Base-by-base conservation (phyloP, 2,888 invertebrate species). In the Myopa tessellatipennis region DNA sequence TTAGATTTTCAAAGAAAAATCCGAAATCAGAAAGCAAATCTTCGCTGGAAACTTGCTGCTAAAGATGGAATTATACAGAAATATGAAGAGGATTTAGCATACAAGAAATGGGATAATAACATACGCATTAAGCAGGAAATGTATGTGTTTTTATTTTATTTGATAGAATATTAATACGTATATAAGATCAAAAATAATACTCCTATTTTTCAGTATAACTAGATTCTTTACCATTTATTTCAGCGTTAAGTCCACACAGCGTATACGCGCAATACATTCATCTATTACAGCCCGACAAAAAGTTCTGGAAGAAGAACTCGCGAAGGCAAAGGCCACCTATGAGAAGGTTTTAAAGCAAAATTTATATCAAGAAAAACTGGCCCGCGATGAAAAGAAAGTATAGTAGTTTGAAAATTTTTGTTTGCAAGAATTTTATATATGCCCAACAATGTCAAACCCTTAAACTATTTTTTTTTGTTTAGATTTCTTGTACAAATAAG, bases 341-440 rank as follows among this genome's bases (percentile, higher is more conserved):
- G 79, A 84, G 4, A 81, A 82, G 5, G 45, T 82, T 4, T 77
- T 84, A 0, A 84, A 79, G 14, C 63, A 79, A 0, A 86, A 85
- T 79, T 75, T 84, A 1, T 79, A 73, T 10, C 55, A 79, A 12
- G 86, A 88, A 69, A 86, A 83, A 74, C 81, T 82, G 0, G 77
- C 83, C 0, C 83, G 85, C 3, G 87, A 84, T 45, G 85, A 87
- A 80, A 89, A 88, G 89, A 88, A 81, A 80, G 83, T 68, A 60
- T 55, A 55, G 10, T 45, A 45, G 45, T 45, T 26, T 26, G 26
- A 26, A 26, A 26, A 26, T 26, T 26, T 26, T 26, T 26, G 26
- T 26, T 26, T 26, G 26, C 26, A 26, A 26, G 26, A 26, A 26
- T 26, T 26, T 26, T 26, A 26, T 26, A 26, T 26, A 26, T 26